Base-by-base conservation (phyloP, 2,888 invertebrate species). In the Rhaphigaster nebulosa region DNA sequence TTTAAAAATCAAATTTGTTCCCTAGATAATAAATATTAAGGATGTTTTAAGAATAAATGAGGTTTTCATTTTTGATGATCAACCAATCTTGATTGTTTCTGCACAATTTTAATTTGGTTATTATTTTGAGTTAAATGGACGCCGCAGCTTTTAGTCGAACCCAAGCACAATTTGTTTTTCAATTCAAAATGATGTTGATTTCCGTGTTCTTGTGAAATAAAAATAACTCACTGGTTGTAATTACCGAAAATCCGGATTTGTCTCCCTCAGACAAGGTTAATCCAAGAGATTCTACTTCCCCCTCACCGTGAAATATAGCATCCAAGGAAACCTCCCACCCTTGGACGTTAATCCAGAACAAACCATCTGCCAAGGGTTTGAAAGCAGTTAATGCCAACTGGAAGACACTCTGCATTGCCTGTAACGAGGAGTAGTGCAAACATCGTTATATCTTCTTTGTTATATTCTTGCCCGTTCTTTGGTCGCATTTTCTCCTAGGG, bases 401-500 rank as follows among this genome's bases (percentile, higher is more conserved):
- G 6, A 38, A 20, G 34, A 23, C 38, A 38, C 3, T 6, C 29
- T 23, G 29, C 38, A 76, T 76, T 38, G 13, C 8, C 70, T 34
- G 18, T 76, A 76, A 76, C 70, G 38, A 76, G 70, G 38, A 34
- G 34, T 6, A 8, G 34, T 18, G 23, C 38, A 76, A 76, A 76
- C 70, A 76, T 76, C 70, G 70, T 76, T 76, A 76, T 38, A 23
- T 38, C 70, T 76, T 38, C 70, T 65, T 76, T 76, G 70, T 76
- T 76, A 34, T 20, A 4, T 76, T 15, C 20, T 20, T 76, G 18
- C 20, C 23, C 70, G 8, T 38, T 76, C 34, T 76, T 38, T 38
- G 38, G 38, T 20, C 34, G 70, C 29, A 15, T 23, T 65, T 76
- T 38, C 18, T 38, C 65, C 29, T 6, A 65, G 65, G 29, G 15